A percentile compares a stretch with the other conserved stretches of the same genome.
Evolutionary conservation across 2,888 invertebrate species (phyloP).

Genomic region (Helleia helle): DNA sequence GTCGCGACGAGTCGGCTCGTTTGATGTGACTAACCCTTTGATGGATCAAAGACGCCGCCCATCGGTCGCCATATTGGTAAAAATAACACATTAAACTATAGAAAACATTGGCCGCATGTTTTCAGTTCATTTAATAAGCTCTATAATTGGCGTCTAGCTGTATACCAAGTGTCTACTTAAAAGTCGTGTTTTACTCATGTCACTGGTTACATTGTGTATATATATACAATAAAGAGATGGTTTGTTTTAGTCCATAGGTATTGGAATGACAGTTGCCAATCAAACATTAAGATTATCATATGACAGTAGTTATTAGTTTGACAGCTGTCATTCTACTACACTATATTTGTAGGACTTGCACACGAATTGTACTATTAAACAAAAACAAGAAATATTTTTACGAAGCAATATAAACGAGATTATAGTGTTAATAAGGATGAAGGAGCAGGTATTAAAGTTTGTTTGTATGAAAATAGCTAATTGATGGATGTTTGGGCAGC

Average conservation of each 20-base stretch:
- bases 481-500: constrained; percentile 21
- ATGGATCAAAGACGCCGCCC: constrained; percentile 57
- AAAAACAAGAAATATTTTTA: no score
- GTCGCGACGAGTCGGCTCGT: constrained; percentile 34
- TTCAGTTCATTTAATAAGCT: constrained; percentile 15
- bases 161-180: neutral
- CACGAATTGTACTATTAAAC: no score
- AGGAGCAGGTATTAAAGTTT: neutral
- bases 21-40: constrained; percentile 41
- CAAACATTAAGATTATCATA: no score
- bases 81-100: constrained; percentile 57
- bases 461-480: constrained; percentile 19
- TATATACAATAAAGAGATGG: no score
- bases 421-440: neutral
- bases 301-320: no score
- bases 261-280: no score
- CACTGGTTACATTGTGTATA: no score
- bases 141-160: constrained; percentile 7
- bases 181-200: neutral
- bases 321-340: no score
- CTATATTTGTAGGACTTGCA: no score
- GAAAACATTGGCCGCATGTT: constrained; percentile 33
- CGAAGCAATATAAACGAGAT: neutral
- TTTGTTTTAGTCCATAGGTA: no score
- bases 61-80: constrained; percentile 59